These are phyloP conservation scores for Rynchops niger DNA, from an alignment of 2,113 vertebrate genomes.

Conservation along the genomic window DNA sequence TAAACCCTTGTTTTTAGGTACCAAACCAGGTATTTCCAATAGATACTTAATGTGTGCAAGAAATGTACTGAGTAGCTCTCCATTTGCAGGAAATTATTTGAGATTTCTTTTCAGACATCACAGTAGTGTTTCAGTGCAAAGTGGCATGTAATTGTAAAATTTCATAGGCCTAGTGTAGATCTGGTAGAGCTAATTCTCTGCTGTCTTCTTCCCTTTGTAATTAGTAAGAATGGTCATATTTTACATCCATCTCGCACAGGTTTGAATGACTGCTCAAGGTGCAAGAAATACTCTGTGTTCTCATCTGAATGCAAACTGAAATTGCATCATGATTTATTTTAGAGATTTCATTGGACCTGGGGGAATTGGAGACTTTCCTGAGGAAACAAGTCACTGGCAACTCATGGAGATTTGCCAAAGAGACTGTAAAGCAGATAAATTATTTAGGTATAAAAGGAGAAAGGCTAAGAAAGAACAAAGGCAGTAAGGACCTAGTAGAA, in stretches of 20 bases:
- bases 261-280: constrained; percentile 11
- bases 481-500: background rate
- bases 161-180: background rate
- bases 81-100: background rate
- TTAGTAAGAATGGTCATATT: background rate
- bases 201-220: background rate
- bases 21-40: background rate
- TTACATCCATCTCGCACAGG: background rate
- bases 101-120: background rate
- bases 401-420: background rate
- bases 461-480: background rate
- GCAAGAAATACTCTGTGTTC: background rate
- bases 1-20: background rate
- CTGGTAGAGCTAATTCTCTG: background rate
- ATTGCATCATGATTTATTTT: background rate
- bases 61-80: background rate
- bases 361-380: background rate
- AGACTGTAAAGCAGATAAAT: background rate
- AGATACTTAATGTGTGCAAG: background rate
- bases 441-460: background rate
- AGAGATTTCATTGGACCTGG: background rate
- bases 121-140: background rate
- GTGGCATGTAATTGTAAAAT: background rate
- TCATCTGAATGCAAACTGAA: constrained; percentile 18
- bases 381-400: background rate